A percentile compares a stretch with the other conserved stretches of the same genome.
Conservation (phyloP, 1,140 invertebrate species). For the Lepidurus couesii region DNA sequence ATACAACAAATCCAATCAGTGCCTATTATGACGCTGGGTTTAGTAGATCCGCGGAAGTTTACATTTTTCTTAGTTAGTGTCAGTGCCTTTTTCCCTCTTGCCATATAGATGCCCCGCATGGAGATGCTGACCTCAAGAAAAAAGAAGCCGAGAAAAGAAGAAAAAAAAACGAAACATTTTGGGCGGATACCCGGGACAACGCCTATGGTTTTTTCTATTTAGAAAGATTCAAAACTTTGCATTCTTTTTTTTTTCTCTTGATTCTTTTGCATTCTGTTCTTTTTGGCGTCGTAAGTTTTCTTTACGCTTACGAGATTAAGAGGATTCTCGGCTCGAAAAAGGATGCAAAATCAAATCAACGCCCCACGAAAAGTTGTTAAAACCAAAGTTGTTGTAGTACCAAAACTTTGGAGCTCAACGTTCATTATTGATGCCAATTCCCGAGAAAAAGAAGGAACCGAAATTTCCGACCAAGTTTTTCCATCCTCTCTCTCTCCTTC, state of each 20-base stretch:
- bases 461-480: no score
- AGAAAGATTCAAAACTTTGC: not conserved
- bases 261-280: not conserved
- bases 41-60: not conserved
- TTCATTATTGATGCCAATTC: no score
- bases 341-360: no score
- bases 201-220: not conserved
- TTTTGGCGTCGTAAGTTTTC: not conserved
- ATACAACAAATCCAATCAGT: not conserved
- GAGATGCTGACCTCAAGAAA: not conserved
- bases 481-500: no score
- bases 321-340: no score
- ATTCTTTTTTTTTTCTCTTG: not conserved
- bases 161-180: not conserved
- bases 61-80: not conserved
- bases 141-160: not conserved
- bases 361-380: no score
- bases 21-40: not conserved
- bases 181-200: slow-evolving; percentile 20
- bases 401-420: no score
- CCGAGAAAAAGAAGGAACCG: no score
- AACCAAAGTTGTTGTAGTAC: no score
- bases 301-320: no score
- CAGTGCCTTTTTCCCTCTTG: not conserved
- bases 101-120: not conserved